These are phyloP conservation scores for Morus bassanus DNA, from an alignment of 2,797 vertebrate species.

Conservation along the genomic window DNA sequence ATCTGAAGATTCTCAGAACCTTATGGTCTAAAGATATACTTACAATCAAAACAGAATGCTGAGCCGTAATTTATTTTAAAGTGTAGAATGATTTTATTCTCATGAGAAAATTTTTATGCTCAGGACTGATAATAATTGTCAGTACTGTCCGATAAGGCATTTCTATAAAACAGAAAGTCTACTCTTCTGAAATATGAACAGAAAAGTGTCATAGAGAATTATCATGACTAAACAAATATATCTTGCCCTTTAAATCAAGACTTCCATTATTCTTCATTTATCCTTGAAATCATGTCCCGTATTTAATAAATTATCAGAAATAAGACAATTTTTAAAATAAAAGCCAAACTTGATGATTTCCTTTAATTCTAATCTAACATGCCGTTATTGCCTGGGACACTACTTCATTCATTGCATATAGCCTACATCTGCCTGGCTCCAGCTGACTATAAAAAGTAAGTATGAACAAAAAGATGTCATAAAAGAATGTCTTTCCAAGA, in stretches of 20 bases:
- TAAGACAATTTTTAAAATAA: not conserved
- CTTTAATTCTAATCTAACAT: not conserved
- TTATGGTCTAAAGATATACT: not conserved
- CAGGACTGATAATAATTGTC: not conserved
- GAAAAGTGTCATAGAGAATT: not conserved
- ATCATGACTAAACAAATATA: not conserved
- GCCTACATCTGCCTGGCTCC: not conserved
- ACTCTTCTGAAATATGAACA: not conserved
- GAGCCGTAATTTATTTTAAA: not conserved
- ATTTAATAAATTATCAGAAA: not conserved
- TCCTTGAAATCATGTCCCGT: not conserved
- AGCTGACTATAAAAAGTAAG: not conserved
- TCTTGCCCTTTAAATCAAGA: not conserved
- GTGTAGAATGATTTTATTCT: not conserved
- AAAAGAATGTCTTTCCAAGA: not conserved
- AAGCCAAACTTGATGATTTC: not conserved
- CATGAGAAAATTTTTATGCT: not conserved
- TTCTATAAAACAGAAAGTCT: not conserved
- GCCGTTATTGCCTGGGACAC: not conserved
- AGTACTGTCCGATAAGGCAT: not conserved
- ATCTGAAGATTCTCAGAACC: not conserved
- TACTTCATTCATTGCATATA: not conserved
- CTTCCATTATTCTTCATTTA: not conserved
- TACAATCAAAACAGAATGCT: not conserved
- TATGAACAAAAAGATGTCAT: not conserved